These are phyloP conservation scores for Hapalemur alaotrensis DNA, from an alignment of 2,797 vertebrate species.

Conservation along the genomic window DNA sequence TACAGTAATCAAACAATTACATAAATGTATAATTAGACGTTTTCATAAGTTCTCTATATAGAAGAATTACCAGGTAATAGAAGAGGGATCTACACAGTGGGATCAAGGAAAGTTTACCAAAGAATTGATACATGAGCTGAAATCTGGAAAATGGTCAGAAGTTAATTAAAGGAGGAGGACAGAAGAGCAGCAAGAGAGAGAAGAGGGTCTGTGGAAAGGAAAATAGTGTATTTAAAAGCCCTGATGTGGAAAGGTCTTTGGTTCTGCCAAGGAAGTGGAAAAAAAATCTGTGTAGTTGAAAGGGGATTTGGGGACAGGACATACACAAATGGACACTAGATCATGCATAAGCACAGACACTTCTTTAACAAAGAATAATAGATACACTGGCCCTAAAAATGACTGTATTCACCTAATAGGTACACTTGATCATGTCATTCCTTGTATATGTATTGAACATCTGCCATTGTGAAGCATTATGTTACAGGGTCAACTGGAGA, in stretches of 20 bases:
- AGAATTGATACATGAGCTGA: neutral
- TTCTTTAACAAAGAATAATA: neutral
- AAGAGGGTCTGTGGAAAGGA: neutral
- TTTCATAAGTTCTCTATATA: neutral
- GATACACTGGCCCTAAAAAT: neutral
- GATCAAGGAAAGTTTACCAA: neutral
- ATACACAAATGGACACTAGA: neutral
- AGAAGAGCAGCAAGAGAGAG: neutral
- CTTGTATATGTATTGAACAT: neutral
- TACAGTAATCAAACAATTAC: neutral
- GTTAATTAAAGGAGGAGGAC: neutral
- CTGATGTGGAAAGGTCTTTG: neutral
- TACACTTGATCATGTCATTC: neutral
- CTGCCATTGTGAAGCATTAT: neutral
- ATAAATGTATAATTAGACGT: neutral
- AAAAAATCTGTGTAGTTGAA: neutral
- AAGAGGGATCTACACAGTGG: neutral
- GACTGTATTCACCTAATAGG: neutral
- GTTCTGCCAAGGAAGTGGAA: neutral
- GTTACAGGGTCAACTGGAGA: neutral
- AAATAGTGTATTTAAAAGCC: neutral
- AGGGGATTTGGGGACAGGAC: accelerated
- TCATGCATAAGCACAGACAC: neutral
- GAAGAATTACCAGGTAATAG: neutral
- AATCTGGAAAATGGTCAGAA: neutral